Conservation (phyloP, 2,888 invertebrate species). For the Exocentrus adspersus region DNA sequence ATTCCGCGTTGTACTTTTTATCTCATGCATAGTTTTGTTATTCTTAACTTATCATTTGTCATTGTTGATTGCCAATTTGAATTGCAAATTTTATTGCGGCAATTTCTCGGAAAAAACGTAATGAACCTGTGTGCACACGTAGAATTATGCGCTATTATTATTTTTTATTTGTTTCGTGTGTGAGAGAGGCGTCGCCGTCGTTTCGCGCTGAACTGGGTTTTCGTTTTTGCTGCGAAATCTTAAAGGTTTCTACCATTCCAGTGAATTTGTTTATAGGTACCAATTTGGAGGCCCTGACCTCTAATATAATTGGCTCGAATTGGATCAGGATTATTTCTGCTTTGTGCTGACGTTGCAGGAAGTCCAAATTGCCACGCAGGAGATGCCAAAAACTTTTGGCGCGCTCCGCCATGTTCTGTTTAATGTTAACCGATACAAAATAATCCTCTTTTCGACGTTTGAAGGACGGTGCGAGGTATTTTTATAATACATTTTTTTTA, state of each 20-base stretch:
- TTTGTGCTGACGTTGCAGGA: constrained; percentile 18
- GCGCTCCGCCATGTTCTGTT: neutral
- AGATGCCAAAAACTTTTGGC: constrained; percentile 18
- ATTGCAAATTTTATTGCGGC: constrained; percentile 26
- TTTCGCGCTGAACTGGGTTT: neutral
- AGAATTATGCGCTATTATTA: constrained; percentile 14
- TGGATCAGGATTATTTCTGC: neutral
- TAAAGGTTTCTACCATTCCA: too few relatives aligned
- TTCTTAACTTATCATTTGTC: constrained; percentile 21
- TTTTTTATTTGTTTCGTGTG: neutral
- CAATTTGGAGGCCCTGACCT: too few relatives aligned
- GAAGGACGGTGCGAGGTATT: neutral
- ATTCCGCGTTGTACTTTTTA: neutral
- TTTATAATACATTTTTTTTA: neutral
- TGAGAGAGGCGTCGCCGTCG: neutral
- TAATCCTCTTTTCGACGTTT: neutral
- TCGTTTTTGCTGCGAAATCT: too few relatives aligned
- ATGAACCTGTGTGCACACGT: constrained; percentile 16
- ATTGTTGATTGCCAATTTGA: constrained; percentile 22
- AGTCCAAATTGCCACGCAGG: neutral
- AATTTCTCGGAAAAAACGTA: constrained; percentile 22
- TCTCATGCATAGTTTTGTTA: constrained; percentile 15
- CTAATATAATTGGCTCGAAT: neutral
- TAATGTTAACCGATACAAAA: constrained; percentile 5
- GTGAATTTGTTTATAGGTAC: too few relatives aligned